Conservation (phyloP, 2,888 invertebrate species). For the Amiota mariae region DNA sequence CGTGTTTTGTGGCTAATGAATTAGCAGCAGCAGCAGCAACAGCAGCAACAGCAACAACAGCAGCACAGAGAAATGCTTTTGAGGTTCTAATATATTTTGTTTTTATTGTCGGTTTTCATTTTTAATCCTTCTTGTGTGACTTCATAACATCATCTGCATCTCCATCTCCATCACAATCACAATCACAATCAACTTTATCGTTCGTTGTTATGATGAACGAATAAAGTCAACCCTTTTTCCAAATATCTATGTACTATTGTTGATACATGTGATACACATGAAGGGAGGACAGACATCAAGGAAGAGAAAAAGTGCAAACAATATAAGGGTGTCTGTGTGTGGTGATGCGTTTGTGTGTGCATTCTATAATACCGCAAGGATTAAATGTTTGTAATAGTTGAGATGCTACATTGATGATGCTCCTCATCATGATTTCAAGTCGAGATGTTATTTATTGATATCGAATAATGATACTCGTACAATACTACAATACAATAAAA, state of each 20-base stretch:
- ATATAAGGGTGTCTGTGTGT: too few relatives aligned
- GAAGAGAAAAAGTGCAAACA: slow-evolving; percentile 6
- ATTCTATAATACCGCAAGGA: slow-evolving; percentile 13
- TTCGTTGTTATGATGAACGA: neutral
- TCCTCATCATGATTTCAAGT: neutral
- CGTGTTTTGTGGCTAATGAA: slow-evolving; percentile 15
- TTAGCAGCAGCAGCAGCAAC: neutral
- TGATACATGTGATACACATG: slow-evolving; percentile 14
- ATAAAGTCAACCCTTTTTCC: neutral
- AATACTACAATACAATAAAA: too few relatives aligned
- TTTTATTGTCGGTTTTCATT: too few relatives aligned
- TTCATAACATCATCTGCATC: too few relatives aligned
- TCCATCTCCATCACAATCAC: too few relatives aligned
- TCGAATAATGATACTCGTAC: too few relatives aligned
- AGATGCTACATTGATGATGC: neutral
- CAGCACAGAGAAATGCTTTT: neutral
- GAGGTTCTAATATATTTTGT: too few relatives aligned
- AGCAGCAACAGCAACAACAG: neutral
- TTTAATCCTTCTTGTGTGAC: too few relatives aligned
- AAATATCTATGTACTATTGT: neutral
- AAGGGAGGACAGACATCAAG: slow-evolving; percentile 21
- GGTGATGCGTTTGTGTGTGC: neutral
- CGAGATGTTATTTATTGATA: neutral
- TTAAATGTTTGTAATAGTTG: slow-evolving; percentile 17
- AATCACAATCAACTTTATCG: neutral